Evolutionary conservation across 1,140 invertebrate species (phyloP), one percentile per base, ranked within the genome.

Genomic region (Centruroides vittatus): DNA sequence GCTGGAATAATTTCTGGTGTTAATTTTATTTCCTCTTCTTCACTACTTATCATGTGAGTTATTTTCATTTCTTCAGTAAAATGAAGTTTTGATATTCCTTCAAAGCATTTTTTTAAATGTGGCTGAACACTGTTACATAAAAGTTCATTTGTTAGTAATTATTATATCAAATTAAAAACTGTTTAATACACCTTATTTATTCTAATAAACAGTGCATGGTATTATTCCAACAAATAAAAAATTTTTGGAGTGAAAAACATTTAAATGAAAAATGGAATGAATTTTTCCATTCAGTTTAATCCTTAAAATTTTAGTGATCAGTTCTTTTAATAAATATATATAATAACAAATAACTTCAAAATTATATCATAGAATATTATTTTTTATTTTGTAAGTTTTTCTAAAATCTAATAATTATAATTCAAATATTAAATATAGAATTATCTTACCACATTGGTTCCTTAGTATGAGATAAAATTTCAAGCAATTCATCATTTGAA

Each of bases 51-150:
- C 84, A 98, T 94, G 48, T 86, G 81, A 0, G 86, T 93, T 3
- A 96, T 86, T 62, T 94, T 89, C 69, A 93, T 75, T 7, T 84
- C 81, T 61, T 88, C 85, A 0, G 88, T 93, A 71, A 98, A 98
- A 35, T 79, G 82, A 7, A 97, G 73, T 63, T 79, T 85, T 5
- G 86, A 86, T 63, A 98, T 95, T 36, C 93, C 89, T 75, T 93
- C 88, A 75, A 95, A 97, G 73, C 92, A 96, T 71, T 98, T 98
- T 78, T 94, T 96, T 57, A 98, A 76, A 80, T 97, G 92, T n/a
- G 91, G 92, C 72, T 97, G 93, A n/a, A 98, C 90, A 65, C 86
- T 86, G 64, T 52, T 71, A 23, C 3, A 3, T 8, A 23, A 53
- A 23, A 6, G 8, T 41, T 41, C 5, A 41, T 41, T 41, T 41